Evolutionary conservation across 1,140 invertebrate species (phyloP), one percentile per base, ranked within the genome.

Genomic region (Eupristina koningsbergeri): DNA sequence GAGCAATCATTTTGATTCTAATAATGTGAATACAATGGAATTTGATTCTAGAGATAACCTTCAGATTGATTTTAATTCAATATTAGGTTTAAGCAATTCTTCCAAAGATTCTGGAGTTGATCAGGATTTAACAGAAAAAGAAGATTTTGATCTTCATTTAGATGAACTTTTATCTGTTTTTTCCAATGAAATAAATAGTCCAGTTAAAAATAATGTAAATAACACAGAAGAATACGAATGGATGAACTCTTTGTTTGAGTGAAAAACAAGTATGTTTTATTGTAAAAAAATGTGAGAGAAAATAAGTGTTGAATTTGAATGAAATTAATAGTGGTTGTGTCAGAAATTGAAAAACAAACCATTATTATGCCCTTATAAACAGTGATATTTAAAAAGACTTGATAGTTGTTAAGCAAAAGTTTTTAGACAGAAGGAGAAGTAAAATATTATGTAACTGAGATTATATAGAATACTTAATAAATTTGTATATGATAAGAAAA

Each of bases 171-270:
- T 83, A n/a, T 22, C 45, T 22, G 45, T 34, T 3, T 61, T 77
- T 47, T 45, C 63, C 3, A 31, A 83, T 1, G 34, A 69, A n/a
- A 3, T 34, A 31, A 71, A 41, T 17, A 45, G 1, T 61, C 1
- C 9, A 3, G 31, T 1, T 6, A 83, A 78, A 39, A 34, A 34
- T 8, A 26, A 83, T 0, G 31, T 15, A 34, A 67, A 58, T 13
- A 31, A 53, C 26, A 17, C 26, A 9, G 75, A 78, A 41, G 81
- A 83, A 3, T 69, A 71, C 64, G 67, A 83, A 0, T 83, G 81
- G 81, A 78, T 83, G 19, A 31, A 78, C 39, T 71, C 81, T 13
- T 58, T 83, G 13, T 69, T 78, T 26, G 61, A 58, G 29, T 78
- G 36, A 82, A 17, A 19, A n/a, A n/a, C n/a, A n/a, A n/a, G n/a